Conservation (phyloP, 2,797 vertebrate species). For the Spea hammondii region DNA sequence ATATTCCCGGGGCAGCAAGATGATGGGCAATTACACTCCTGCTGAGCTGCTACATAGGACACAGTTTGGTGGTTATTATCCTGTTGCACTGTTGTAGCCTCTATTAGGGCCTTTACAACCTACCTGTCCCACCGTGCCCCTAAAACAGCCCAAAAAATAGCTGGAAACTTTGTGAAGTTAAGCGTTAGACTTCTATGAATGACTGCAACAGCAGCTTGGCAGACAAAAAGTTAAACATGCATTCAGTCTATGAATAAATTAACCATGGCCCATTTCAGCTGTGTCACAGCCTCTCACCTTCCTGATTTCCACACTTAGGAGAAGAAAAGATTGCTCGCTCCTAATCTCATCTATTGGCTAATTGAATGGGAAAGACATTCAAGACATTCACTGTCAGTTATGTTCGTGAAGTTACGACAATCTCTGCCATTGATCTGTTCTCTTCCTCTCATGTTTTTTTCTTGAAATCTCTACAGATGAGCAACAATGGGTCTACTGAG, state of each 20-base stretch:
- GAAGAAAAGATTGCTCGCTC: constrained; percentile 34
- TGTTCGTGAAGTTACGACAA: constrained; percentile 21
- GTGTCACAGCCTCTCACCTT: constrained; percentile 4
- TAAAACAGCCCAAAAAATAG: no score
- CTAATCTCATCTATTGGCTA: constrained; percentile 31
- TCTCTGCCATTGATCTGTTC: constrained; percentile 8
- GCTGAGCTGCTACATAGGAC: no score
- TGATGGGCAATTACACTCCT: no score
- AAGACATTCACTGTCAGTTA: constrained; percentile 5
- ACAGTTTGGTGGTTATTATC: no score
- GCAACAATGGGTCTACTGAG: not conserved
- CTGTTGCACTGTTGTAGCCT: no score
- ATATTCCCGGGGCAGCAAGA: no score
- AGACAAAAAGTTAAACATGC: not conserved
- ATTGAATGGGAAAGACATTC: constrained; percentile 26
- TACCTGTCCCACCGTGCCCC: no score
- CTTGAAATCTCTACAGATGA: not conserved
- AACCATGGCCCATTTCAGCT: not conserved
- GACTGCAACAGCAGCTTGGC: not conserved
- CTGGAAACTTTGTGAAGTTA: no score
- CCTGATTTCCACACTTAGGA: constrained; percentile 1
- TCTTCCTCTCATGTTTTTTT: not conserved
- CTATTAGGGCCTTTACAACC: no score
- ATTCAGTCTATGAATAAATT: constrained; percentile 6
- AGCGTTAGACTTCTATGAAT: not conserved